phyloP scores from a whole-genome alignment of 2,888 invertebrate genomes.

The Plagodis pulveraria region DNA sequence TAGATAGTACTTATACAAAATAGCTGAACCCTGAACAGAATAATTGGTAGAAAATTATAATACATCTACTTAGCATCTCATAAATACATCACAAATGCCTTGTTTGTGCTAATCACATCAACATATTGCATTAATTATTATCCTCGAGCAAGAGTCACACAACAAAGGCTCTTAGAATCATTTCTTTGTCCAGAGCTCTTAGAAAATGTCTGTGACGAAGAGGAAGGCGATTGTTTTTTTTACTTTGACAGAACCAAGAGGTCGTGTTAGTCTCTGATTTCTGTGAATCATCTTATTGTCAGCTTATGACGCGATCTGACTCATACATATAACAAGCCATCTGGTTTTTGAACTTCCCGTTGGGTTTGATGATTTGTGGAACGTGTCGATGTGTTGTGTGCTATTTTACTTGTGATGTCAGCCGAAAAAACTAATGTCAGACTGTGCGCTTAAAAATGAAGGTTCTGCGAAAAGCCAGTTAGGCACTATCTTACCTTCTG shows the following conservation, averaged over 20 bases:
- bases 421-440: no score
- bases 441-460: no score
- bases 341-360: conserved; percentile 18
- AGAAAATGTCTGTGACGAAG: not conserved
- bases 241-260: conserved; percentile 2
- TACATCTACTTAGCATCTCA: no score
- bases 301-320: conserved; percentile 13
- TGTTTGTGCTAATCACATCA: no score
- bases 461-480: no score
- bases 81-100: no score
- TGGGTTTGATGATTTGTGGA: conserved; percentile 2
- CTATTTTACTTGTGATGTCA: conserved; percentile 5
- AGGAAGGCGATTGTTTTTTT: not conserved
- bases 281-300: conserved; percentile 4
- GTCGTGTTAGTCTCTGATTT: conserved; percentile 2
- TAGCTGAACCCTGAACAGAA: no score
- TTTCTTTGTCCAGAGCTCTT: conserved; percentile 1
- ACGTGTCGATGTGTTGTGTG: not conserved
- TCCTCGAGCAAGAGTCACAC: not conserved
- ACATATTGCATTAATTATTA: no score
- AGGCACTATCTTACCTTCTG: no score
- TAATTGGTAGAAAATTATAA: no score
- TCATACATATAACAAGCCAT: conserved; percentile 9
- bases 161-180: not conserved
- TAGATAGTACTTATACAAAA: no score